Percentiles rank a stretch among this genome's conserved stretches.
Conservation (phyloP, 2,797 vertebrate genomes). For the Tauraco hartlaubi region DNA sequence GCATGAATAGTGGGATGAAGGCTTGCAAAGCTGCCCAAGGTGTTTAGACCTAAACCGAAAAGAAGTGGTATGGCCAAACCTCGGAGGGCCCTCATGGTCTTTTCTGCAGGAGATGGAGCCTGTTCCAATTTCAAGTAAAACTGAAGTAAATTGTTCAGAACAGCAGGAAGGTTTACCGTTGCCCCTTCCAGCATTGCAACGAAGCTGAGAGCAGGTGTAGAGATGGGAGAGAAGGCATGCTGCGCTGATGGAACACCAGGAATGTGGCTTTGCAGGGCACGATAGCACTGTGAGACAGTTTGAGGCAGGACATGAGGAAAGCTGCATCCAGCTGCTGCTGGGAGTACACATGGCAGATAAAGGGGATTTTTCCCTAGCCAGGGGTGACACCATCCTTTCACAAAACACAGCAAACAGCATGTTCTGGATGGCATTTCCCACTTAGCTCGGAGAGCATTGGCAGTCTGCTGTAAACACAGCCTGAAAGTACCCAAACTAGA, state of each 20-base stretch:
- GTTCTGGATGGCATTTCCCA: background rate
- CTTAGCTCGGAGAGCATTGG: background rate
- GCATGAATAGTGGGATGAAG: background rate
- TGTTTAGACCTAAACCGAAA: background rate
- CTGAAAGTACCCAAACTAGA: background rate
- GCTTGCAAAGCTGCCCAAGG: background rate
- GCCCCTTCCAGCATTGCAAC: background rate
- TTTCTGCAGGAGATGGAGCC: background rate
- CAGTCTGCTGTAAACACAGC: background rate
- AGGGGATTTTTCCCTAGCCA: background rate
- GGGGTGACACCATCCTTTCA: background rate
- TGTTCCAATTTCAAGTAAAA: background rate
- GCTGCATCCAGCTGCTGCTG: background rate
- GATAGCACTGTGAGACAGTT: background rate
- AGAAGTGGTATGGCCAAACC: background rate
- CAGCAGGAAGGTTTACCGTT: background rate
- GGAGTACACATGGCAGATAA: background rate
- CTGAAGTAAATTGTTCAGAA: background rate
- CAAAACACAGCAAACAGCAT: background rate
- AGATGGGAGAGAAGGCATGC: background rate
- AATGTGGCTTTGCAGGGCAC: background rate
- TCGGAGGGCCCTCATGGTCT: fast-evolving
- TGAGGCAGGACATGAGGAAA: background rate
- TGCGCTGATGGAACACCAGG: background rate
- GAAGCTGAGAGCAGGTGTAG: background rate